These are phyloP conservation scores for Peucedramus taeniatus DNA, from an alignment of 2,113 vertebrate species.

Conservation along the genomic window DNA sequence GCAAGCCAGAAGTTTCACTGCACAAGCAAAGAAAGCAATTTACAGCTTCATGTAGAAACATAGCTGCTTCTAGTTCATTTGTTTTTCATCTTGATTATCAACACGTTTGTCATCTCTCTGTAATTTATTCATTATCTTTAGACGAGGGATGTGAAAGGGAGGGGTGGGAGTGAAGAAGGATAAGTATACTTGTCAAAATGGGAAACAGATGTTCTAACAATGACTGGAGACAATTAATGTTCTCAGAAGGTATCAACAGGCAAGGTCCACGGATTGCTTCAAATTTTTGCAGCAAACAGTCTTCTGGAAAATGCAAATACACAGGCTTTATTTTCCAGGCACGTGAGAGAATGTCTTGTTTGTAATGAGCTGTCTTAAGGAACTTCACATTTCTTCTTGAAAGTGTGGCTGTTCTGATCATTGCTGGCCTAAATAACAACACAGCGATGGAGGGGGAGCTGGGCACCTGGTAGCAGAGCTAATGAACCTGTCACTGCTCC, in stretches of 20 bases:
- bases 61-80: constrained; percentile 71
- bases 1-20: constrained; percentile 39
- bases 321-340: constrained; percentile 59
- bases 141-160: constrained; percentile 60
- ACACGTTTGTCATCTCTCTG: constrained; percentile 70
- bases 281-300: constrained; percentile 53
- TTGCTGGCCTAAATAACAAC: not conserved
- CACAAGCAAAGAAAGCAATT: constrained; percentile 70
- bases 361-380: constrained; percentile 37
- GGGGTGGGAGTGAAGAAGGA: constrained; percentile 30
- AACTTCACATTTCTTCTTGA: not conserved
- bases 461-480: not conserved
- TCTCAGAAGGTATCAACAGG: constrained; percentile 59
- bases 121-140: constrained; percentile 81
- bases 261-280: constrained; percentile 38
- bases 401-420: not conserved
- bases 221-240: constrained; percentile 77
- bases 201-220: constrained; percentile 77
- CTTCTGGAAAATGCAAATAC: constrained; percentile 64
- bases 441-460: not conserved
- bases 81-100: constrained; percentile 75
- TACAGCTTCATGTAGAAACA: constrained; percentile 64
- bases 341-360: constrained; percentile 13
- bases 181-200: constrained; percentile 76
- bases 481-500: not conserved